phyloP scores from a whole-genome alignment of 2,113 vertebrate species.

The Myrmecobius fasciatus region DNA sequence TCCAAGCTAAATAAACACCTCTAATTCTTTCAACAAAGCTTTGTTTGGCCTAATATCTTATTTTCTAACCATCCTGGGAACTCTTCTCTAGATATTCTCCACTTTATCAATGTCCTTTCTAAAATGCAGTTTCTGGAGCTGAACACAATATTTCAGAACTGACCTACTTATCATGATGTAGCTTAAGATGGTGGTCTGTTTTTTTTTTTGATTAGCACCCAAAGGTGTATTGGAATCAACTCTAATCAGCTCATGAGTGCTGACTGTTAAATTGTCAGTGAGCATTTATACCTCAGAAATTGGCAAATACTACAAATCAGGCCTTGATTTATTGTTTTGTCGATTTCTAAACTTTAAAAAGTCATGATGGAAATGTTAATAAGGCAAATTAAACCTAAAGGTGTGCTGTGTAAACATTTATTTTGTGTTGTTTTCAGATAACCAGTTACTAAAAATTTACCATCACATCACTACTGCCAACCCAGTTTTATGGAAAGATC shows the following conservation, averaged over 20 bases:
- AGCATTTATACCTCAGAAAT: not conserved
- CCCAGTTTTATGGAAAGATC: not conserved
- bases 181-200: not conserved
- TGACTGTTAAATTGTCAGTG: not conserved
- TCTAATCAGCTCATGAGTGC: not conserved
- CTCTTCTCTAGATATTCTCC: not conserved
- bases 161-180: not conserved
- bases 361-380: not conserved
- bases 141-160: not conserved
- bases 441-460: not conserved
- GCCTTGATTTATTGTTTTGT: not conserved
- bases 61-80: not conserved
- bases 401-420: not conserved
- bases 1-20: not conserved
- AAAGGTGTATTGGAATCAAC: not conserved
- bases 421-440: not conserved
- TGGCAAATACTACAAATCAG: not conserved
- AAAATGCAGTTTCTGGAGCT: not conserved
- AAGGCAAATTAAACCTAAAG: not conserved
- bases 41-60: not conserved
- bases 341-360: not conserved
- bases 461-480: not conserved
- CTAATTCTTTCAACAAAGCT: not conserved
- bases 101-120: not conserved
- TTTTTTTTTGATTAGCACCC: not conserved